phyloP scores from a whole-genome alignment of 2,888 invertebrate genomes.

The Ecdyonurus torrentis region DNA sequence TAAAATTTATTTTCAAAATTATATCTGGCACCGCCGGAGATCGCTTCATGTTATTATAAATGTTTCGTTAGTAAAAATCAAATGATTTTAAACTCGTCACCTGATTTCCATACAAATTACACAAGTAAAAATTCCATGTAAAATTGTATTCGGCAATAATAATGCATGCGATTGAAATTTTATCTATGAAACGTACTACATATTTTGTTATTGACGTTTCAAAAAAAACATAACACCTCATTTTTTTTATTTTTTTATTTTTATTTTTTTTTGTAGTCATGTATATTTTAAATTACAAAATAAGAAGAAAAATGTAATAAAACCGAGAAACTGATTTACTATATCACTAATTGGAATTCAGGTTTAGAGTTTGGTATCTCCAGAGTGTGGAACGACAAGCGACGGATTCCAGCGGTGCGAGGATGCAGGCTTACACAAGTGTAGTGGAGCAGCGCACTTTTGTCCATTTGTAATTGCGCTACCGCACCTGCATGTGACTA shows the following conservation, averaged over 20 bases:
- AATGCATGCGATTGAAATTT: not conserved
- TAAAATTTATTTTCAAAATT: no score
- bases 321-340: not conserved
- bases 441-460: no score
- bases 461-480: no score
- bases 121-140: no score
- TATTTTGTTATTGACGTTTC: no score
- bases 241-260: no score
- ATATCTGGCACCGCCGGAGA: not conserved
- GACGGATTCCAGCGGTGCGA: not conserved
- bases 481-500: no score
- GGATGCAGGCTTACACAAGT: no score
- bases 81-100: constrained; percentile 13
- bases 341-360: constrained; percentile 14
- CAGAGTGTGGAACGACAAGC: constrained; percentile 5
- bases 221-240: no score
- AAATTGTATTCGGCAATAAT: constrained; percentile 7
- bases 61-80: not conserved
- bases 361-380: constrained; percentile 17
- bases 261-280: no score
- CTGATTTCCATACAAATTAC: no score
- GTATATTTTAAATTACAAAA: not conserved
- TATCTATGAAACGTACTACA: no score
- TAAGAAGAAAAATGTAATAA: not conserved
- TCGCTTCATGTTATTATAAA: not conserved